A percentile compares a stretch with the other conserved stretches of the same genome.
Conservation (phyloP, 1,140 invertebrate genomes). For the Drosophila melanica region DNA sequence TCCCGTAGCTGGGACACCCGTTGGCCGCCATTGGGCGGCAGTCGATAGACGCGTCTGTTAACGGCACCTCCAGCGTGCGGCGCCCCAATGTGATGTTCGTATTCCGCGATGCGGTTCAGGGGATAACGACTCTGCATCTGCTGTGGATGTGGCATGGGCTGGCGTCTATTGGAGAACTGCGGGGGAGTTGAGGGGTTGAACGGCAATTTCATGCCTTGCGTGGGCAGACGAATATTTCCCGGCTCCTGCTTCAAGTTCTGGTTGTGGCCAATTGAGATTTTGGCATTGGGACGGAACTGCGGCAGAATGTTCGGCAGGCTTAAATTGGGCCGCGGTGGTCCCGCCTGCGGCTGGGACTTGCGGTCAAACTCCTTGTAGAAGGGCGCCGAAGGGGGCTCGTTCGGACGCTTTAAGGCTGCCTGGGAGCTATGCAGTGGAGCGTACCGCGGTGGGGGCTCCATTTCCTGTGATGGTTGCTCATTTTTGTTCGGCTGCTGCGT, state of each 20-base stretch:
- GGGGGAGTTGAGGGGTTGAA: conserved; percentile 67
- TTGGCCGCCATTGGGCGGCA: conserved; percentile 61
- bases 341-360: conserved; percentile 71
- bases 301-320: conserved; percentile 89
- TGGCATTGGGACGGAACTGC: conserved; percentile 89
- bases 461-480: conserved; percentile 57
- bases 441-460: conserved; percentile 75
- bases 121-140: conserved; percentile 61
- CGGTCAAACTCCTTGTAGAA: conserved; percentile 81
- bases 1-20: conserved; percentile 59
- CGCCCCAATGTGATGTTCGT: conserved; percentile 52
- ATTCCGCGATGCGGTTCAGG: conserved; percentile 62
- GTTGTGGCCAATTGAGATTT: conserved; percentile 85
- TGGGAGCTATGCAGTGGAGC: conserved; percentile 46
- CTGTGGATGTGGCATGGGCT: conserved; percentile 53
- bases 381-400: conserved; percentile 70
- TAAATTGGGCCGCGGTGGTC: conserved; percentile 81
- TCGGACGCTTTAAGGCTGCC: conserved; percentile 60
- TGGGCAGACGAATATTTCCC: conserved; percentile 78
- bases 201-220: conserved; percentile 70
- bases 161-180: conserved; percentile 63
- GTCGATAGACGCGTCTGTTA: conserved; percentile 74
- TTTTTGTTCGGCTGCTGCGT: conserved; percentile 42
- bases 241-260: conserved; percentile 73
- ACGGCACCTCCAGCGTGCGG: conserved; percentile 46